Evolutionary conservation across 2,888 invertebrate species (phyloP).

Genomic region (Dynastes maya): DNA sequence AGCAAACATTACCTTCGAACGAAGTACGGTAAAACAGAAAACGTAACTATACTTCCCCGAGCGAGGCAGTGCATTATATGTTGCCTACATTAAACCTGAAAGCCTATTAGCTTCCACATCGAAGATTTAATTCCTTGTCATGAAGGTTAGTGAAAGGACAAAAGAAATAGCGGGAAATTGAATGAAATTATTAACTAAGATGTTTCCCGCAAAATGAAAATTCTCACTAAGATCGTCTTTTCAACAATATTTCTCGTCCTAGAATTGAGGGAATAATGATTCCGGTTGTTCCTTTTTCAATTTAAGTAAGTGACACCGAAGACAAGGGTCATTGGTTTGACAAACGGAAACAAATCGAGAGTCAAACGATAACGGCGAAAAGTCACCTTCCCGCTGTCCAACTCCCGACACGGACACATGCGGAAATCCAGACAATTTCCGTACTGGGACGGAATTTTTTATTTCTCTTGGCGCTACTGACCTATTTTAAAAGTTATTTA

Average conservation of each 20-base stretch:
- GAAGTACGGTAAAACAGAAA: neutral
- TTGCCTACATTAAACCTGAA: conserved; percentile 28
- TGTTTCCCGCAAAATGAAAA: neutral
- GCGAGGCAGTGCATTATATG: conserved; percentile 13
- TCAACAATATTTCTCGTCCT: neutral
- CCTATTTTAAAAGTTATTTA: conserved; percentile 24
- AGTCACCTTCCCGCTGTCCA: conserved; percentile 1
- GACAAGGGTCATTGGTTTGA: conserved; percentile 18
- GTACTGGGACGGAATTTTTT: conserved; percentile 2
- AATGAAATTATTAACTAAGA: too few relatives aligned
- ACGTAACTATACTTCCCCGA: conserved; percentile 8
- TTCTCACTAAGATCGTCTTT: neutral
- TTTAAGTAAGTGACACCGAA: conserved; percentile 1
- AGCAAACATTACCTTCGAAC: too few relatives aligned
- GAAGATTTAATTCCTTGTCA: neutral
- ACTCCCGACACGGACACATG: neutral
- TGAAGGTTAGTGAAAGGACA: neutral
- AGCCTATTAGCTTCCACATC: conserved; percentile 18
- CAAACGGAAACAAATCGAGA: conserved; percentile 13
- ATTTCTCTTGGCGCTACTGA: conserved; percentile 3
- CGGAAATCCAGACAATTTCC: conserved; percentile 24
- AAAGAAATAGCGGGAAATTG: neutral
- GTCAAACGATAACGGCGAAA: conserved; percentile 17
- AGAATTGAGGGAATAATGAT: neutral
- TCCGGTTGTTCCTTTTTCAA: conserved; percentile 6